These are phyloP conservation scores for Leptosomus discolor DNA, from an alignment of 2,113 vertebrate genomes.

Conservation along the genomic window DNA sequence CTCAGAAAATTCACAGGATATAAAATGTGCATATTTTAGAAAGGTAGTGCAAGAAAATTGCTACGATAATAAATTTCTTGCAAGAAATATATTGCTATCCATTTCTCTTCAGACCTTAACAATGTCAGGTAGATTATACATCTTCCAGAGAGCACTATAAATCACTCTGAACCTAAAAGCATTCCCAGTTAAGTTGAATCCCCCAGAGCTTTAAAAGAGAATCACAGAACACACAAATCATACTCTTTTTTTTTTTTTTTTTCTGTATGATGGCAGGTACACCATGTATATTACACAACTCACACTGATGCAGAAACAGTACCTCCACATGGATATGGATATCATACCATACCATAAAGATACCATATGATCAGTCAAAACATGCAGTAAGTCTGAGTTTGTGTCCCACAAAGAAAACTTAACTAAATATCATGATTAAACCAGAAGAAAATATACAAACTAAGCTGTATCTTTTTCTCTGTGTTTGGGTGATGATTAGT, in stretches of 20 bases:
- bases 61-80: background rate
- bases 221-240: background rate
- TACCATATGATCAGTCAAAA: background rate
- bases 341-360: background rate
- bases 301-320: background rate
- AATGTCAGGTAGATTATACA: background rate
- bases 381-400: background rate
- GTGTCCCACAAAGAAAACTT: background rate
- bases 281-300: background rate
- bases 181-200: background rate
- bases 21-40: background rate
- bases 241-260: too few species aligned
- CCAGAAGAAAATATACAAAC: background rate
- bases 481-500: background rate
- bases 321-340: background rate
- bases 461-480: background rate
- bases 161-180: background rate
- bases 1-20: background rate
- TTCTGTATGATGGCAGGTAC: too few species aligned
- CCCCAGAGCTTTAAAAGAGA: background rate
- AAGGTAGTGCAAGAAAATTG: background rate
- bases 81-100: background rate
- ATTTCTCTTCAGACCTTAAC: conserved; percentile 6
- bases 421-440: background rate
- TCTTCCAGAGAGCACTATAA: background rate